Percentiles rank a stretch among this genome's conserved stretches.
phyloP scores from a whole-genome alignment of 2,888 invertebrate species.

The Biston stratarius region DNA sequence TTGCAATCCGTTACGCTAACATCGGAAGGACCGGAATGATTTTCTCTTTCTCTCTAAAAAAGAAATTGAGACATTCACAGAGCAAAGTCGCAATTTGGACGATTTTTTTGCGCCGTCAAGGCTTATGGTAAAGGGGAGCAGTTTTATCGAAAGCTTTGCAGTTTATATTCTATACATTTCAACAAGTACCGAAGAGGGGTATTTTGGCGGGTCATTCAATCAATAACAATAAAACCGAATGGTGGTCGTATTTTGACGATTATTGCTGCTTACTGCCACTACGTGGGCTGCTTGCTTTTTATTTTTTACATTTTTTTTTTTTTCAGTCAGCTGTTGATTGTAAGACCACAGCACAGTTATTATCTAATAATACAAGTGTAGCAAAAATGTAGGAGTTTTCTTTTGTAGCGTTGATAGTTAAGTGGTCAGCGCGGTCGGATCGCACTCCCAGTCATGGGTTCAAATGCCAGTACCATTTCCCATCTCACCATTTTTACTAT shows the following conservation, averaged over 20 bases:
- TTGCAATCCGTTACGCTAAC: conserved; percentile 17
- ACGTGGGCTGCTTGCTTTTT: conserved; percentile 26
- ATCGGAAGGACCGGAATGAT: conserved; percentile 31
- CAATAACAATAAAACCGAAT: conserved; percentile 49
- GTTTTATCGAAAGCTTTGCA: conserved; percentile 44
- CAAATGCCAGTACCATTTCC: too few species aligned
- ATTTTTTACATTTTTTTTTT: conserved; percentile 16
- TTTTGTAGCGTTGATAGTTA: too few species aligned
- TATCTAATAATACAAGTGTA: too few species aligned
- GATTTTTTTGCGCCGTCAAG: conserved; percentile 40
- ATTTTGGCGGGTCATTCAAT: conserved; percentile 43
- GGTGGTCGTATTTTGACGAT: conserved; percentile 38
- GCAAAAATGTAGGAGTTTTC: too few species aligned
- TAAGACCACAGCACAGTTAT: not conserved
- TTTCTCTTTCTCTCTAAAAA: conserved; percentile 33
- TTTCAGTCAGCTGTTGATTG: not conserved
- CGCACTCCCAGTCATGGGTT: too few species aligned
- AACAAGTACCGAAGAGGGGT: conserved; percentile 42
- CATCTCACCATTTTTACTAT: too few species aligned
- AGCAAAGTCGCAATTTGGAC: conserved; percentile 37
- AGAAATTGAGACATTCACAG: conserved; percentile 40
- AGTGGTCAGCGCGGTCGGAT: too few species aligned
- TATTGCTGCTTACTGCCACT: conserved; percentile 35
- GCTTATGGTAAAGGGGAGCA: conserved; percentile 41
- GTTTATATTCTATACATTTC: conserved; percentile 46